Base-by-base conservation (phyloP, 2,888 invertebrate species). In the Mythimna loreyi region DNA sequence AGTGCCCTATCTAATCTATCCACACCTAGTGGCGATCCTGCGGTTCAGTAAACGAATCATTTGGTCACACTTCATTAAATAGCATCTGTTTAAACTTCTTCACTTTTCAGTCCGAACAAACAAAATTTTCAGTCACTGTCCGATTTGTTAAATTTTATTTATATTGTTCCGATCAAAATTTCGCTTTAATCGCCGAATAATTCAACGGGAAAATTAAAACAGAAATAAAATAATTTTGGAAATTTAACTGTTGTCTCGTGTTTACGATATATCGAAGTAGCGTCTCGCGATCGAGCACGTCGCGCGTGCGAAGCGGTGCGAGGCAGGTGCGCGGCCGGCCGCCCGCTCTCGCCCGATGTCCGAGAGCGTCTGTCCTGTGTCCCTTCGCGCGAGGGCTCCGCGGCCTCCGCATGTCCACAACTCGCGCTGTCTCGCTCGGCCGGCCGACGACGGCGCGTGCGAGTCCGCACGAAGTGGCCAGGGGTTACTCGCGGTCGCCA, bases 341-440 rank as follows among this genome's bases (percentile, higher is more conserved):
- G 94, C 94, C 96, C 95, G 95, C 96, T 95, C 96, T 93, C 95
- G 96, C 94, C 96, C 94, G 96, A 88, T 96, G 96, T 96, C 96
- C 96, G 95, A 96, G 95, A 95, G 94, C 96, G 96, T 96, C 96
- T 96, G 96, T 94, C 96, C 95, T 92, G 92, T 96, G 96, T 96
- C 96, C 96, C 96, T 96, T 95, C 89, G 91, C 93, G 93, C 95
- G 94, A 95, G 94, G 94, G 94, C 95, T 94, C 92, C 91, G 91
- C 91, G 93, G 93, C 93, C 93, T 92, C 94, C 91, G 87, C 91
- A 89, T 94, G 95, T 94, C 94, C 94, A 91, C 93, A 88, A 91
- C 80, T 93, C 91, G 88, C 92, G 90, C 94, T 90, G 88, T 95
- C 95, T 94, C 95, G 76, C 94, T 95, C 95, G 84, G 89, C 91